Conservation (phyloP, 2,113 vertebrate species). For the Odocoileus virginianus region DNA sequence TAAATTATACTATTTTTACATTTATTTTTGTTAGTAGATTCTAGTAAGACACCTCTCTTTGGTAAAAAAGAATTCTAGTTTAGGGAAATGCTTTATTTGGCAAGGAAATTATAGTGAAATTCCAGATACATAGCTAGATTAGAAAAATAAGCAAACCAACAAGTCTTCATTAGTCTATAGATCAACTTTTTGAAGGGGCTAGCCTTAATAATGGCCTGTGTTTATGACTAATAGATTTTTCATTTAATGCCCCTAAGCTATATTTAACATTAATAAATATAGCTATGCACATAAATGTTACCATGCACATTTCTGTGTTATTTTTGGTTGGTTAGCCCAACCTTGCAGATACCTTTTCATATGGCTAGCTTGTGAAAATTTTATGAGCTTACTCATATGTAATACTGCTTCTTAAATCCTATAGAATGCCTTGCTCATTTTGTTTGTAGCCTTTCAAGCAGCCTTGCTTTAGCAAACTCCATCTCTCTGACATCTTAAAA, state of each 20-base stretch:
- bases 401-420: constrained; percentile 22
- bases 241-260: constrained; percentile 6
- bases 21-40: constrained; percentile 53
- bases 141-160: constrained; percentile 35
- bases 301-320: constrained; percentile 59
- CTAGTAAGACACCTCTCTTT: constrained; percentile 22
- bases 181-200: constrained; percentile 7
- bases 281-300: background rate
- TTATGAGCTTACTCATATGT: background rate
- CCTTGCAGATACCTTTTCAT: constrained; percentile 61
- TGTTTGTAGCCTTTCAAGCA: constrained; percentile 48
- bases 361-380: background rate
- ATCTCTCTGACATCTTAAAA: constrained; percentile 42
- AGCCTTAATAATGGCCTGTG: background rate
- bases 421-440: constrained; percentile 43
- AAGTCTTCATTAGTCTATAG: constrained; percentile 36
- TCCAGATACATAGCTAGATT: constrained; percentile 20
- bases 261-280: constrained; percentile 22
- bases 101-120: constrained; percentile 25
- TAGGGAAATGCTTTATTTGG: constrained; percentile 11
- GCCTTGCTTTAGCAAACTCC: constrained; percentile 12
- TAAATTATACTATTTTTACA: constrained; percentile 41
- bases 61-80: background rate
- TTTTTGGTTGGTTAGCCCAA: constrained; percentile 50
- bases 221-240: constrained; percentile 40